Conservation (phyloP, 2,888 invertebrate species). For the Dryobota labecula region DNA sequence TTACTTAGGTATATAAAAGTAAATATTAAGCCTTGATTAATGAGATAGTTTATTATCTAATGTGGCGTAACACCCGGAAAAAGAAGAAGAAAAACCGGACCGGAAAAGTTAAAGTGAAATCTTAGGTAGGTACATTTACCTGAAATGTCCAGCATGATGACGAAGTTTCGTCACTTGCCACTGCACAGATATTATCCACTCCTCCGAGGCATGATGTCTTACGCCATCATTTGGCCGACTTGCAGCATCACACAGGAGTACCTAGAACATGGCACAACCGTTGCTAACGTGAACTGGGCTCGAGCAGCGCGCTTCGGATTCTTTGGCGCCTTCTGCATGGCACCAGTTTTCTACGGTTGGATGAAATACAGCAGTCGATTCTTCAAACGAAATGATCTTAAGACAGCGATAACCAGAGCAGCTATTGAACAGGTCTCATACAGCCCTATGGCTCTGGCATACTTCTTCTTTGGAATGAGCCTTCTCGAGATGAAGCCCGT, state of each 20-base stretch:
- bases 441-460: constrained; percentile 93
- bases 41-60: neutral
- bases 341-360: constrained; percentile 95
- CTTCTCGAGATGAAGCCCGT: constrained; percentile 92
- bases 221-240: constrained; percentile 93
- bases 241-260: constrained; percentile 93
- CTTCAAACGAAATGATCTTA: constrained; percentile 75
- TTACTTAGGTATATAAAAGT: neutral
- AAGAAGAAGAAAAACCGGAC: neutral
- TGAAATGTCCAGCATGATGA: constrained; percentile 65
- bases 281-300: constrained; percentile 87
- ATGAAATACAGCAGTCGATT: constrained; percentile 88
- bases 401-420: constrained; percentile 81
- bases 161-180: constrained; percentile 84
- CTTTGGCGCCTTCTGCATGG: constrained; percentile 93
- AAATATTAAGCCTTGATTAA: neutral
- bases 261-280: constrained; percentile 74
- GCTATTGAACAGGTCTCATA: constrained; percentile 93
- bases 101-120: neutral
- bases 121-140: neutral
- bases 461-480: constrained; percentile 94
- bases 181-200: constrained; percentile 77
- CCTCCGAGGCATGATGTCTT: constrained; percentile 92
- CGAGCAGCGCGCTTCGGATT: constrained; percentile 93
- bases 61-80: neutral